A percentile compares a stretch with the other conserved stretches of the same genome.
Evolutionary conservation across 2,888 invertebrate species (phyloP).

Genomic region (Caenorhabditis uteleia): DNA sequence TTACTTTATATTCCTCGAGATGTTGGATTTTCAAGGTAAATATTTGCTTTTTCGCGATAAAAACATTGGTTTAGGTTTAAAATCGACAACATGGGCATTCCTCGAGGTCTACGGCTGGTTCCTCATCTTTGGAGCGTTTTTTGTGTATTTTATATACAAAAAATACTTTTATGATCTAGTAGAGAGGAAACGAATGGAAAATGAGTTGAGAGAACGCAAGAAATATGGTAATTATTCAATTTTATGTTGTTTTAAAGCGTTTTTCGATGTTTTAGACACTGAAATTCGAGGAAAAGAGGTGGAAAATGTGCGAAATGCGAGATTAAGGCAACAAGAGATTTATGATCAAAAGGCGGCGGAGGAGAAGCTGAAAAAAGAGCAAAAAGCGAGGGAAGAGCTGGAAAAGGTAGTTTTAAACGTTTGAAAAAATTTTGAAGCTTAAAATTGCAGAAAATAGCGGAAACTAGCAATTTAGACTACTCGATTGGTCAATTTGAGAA

Average conservation of each 20-base stretch:
- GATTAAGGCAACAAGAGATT: slow-evolving; percentile 17
- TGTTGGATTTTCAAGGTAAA: slow-evolving; percentile 11
- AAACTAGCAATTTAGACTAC: background rate
- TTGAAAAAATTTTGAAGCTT: background rate
- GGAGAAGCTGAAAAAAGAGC: slow-evolving; percentile 6
- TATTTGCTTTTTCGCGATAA: too few species aligned
- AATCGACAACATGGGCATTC: slow-evolving; percentile 8
- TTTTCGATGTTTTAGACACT: slow-evolving; percentile 12
- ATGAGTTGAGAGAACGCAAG: slow-evolving; percentile 86
- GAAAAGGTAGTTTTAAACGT: slow-evolving; percentile 3
- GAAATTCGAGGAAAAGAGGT: slow-evolving; percentile 3
- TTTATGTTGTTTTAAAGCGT: too few species aligned
- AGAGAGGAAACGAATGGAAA: slow-evolving; percentile 76
- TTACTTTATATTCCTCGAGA: background rate
- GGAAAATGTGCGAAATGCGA: slow-evolving; percentile 9
- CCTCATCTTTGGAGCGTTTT: slow-evolving; percentile 5
- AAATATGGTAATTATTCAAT: slow-evolving; percentile 87
- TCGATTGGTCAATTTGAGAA: background rate
- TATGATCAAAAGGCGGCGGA: slow-evolving; percentile 10
- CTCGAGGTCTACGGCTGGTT: slow-evolving; percentile 24
- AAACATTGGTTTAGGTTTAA: background rate
- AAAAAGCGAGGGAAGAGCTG: slow-evolving; percentile 7
- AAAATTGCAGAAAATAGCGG: background rate
- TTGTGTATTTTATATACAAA: slow-evolving; percentile 12
- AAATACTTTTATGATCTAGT: slow-evolving; percentile 11